A percentile compares a stretch with the other conserved stretches of the same genome.
These are phyloP conservation scores for Caenorhabditis briggsae DNA, from an alignment of 1,140 invertebrate species.

Conservation along the genomic window DNA sequence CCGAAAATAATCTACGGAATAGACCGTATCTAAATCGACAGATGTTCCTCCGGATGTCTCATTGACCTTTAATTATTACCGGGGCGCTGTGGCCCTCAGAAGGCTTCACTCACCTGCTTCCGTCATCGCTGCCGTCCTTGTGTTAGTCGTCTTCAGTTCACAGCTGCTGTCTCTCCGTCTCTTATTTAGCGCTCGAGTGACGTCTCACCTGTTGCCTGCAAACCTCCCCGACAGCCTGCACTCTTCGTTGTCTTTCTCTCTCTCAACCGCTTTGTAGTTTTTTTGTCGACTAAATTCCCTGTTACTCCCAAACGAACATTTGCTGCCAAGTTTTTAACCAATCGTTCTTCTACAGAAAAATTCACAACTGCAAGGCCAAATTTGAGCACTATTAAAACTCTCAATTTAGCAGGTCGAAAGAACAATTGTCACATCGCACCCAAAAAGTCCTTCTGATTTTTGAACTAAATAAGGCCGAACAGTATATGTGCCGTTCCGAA, in stretches of 20 bases:
- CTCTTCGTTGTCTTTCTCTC: not conserved
- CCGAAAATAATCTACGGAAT: conserved; percentile 2
- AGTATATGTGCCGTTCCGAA: too few species aligned
- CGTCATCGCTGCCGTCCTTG: conserved; percentile 1
- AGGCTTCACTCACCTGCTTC: conserved; percentile 52
- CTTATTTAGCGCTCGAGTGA: conserved; percentile 6
- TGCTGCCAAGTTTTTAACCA: too few species aligned
- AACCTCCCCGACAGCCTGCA: conserved; percentile 35
- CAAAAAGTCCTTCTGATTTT: too few species aligned
- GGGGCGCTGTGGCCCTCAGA: not conserved
- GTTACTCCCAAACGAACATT: not conserved
- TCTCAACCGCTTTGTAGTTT: conserved; percentile 46
- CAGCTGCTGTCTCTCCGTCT: conserved; percentile 47
- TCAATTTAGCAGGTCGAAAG: too few species aligned
- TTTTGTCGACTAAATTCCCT: not conserved
- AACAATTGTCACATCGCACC: too few species aligned
- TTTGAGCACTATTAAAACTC: too few species aligned
- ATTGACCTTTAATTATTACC: not conserved
- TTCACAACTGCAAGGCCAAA: too few species aligned
- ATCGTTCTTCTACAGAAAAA: too few species aligned
- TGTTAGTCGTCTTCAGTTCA: not conserved
- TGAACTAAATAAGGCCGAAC: too few species aligned
- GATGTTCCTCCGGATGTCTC: conserved; percentile 28
- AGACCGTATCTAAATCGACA: not conserved
- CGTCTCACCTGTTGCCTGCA: conserved; percentile 46